Evolutionary conservation across 2,797 vertebrate species (phyloP).

Genomic region (Lateolabrax maculatus): DNA sequence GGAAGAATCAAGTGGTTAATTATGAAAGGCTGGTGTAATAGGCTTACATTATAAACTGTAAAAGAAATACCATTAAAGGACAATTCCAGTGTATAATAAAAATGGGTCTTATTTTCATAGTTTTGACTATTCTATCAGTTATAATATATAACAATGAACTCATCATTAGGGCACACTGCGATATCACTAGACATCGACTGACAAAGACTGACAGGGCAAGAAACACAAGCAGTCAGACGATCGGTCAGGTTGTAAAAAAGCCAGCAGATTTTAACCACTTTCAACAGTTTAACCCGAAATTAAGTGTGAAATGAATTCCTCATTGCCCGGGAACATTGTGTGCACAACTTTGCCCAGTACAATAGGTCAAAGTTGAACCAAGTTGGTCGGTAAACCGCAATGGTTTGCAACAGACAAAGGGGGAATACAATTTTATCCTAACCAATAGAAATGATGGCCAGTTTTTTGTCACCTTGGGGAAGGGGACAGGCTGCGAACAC

Average conservation of each 20-base stretch:
- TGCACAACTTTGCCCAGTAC: background rate
- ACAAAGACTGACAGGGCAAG: background rate
- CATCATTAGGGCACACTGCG: background rate
- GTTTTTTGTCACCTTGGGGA: no score
- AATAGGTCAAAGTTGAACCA: background rate
- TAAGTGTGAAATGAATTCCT: background rate
- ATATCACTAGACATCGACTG: background rate
- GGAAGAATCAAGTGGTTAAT: constrained; percentile 1
- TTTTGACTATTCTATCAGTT: background rate
- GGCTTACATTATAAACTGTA: background rate
- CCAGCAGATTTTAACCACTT: background rate
- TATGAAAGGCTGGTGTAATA: background rate
- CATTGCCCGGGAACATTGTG: background rate
- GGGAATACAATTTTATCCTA: background rate
- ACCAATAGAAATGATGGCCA: background rate
- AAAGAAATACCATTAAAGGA: background rate
- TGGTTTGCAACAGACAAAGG: background rate
- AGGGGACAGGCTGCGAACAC: no score
- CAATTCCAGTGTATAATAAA: background rate
- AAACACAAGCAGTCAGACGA: background rate
- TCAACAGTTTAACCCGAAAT: background rate
- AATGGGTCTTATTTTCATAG: background rate
- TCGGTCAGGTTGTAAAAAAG: background rate
- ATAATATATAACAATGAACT: background rate
- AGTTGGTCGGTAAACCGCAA: background rate